Percentiles rank a stretch among this genome's conserved stretches.
Evolutionary conservation across 2,888 invertebrate species (phyloP).

Genomic region (Hololepta plana): DNA sequence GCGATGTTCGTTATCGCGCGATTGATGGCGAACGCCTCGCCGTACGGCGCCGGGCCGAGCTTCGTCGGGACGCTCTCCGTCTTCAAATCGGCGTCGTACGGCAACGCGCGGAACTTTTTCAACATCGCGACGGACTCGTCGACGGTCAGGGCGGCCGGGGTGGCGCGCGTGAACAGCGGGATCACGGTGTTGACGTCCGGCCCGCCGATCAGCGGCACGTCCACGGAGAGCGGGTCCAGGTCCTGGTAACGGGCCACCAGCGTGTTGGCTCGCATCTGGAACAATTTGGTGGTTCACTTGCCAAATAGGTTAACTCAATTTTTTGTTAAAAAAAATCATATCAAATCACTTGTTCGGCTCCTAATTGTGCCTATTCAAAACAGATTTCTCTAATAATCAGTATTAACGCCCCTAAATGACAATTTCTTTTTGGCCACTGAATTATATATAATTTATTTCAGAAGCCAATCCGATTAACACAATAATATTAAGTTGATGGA

Average conservation of each 20-base stretch:
- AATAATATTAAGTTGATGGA: too few relatives aligned
- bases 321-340: too few relatives aligned
- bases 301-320: too few relatives aligned
- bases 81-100: conserved; percentile 6
- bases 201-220: conserved; percentile 46
- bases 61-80: conserved; percentile 4
- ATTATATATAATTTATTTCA: too few relatives aligned
- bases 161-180: conserved; percentile 41
- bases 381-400: too few relatives aligned
- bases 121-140: conserved; percentile 9
- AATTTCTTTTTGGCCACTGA: too few relatives aligned
- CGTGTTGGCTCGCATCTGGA: conserved; percentile 36
- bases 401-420: too few relatives aligned
- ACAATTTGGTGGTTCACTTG: too few relatives aligned
- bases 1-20: conserved; percentile 19
- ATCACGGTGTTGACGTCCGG: conserved; percentile 45
- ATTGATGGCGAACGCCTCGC: conserved; percentile 19
- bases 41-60: conserved; percentile 8
- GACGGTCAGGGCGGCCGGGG: conserved; percentile 29
- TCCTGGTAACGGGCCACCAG: conserved; percentile 39
- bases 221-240: conserved; percentile 35
- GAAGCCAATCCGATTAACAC: too few relatives aligned
- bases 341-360: too few relatives aligned
- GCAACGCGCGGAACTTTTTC: conserved; percentile 8
- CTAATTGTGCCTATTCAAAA: too few relatives aligned